Conservation (phyloP, 2,113 vertebrate genomes). For the Opisthocomus hoazin region DNA sequence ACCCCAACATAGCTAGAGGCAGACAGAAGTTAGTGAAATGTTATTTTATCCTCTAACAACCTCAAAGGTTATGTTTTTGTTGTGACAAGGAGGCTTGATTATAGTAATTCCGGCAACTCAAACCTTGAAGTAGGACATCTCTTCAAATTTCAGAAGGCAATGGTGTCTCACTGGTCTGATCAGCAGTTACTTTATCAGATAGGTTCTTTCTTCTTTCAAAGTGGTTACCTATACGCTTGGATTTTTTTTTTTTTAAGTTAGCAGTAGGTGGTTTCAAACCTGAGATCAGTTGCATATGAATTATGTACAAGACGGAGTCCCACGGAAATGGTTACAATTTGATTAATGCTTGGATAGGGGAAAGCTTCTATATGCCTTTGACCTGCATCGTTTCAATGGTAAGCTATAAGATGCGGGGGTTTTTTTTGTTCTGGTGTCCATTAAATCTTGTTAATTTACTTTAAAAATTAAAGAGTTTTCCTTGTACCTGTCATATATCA, state of each 20-base stretch:
- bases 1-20: slow-evolving; percentile 5
- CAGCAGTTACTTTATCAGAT: neutral
- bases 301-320: slow-evolving; percentile 26
- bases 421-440: neutral
- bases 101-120: slow-evolving; percentile 51
- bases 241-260: neutral
- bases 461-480: slow-evolving; percentile 6
- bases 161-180: neutral
- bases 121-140: slow-evolving; percentile 41
- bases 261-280: neutral
- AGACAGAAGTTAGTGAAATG: slow-evolving; percentile 35
- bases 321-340: slow-evolving; percentile 30
- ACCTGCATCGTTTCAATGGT: slow-evolving; percentile 1
- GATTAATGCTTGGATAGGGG: slow-evolving; percentile 11
- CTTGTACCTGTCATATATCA: neutral
- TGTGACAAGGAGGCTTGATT: slow-evolving; percentile 44
- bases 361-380: slow-evolving; percentile 17
- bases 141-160: neutral
- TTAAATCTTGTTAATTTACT: slow-evolving; percentile 34
- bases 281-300: neutral
- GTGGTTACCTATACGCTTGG: neutral
- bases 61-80: slow-evolving; percentile 52
- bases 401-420: neutral
- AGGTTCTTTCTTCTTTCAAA: neutral
- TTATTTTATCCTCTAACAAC: slow-evolving; percentile 48